These are phyloP conservation scores for Parapsyche elsis DNA, from an alignment of 1,140 invertebrate genomes.

Conservation along the genomic window DNA sequence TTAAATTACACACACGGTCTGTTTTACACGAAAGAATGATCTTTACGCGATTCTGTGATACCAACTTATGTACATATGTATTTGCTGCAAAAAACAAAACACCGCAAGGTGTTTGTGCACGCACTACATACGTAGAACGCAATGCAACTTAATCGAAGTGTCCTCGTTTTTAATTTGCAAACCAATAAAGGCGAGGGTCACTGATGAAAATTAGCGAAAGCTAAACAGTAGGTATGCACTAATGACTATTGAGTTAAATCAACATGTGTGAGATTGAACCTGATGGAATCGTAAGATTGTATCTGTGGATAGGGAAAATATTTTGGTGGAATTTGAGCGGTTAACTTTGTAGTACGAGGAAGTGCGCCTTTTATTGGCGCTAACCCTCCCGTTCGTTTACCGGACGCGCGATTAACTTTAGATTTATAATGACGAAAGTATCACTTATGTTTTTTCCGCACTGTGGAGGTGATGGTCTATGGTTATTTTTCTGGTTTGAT, in stretches of 20 bases:
- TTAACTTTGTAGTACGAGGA: too few species aligned
- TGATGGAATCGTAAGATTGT: too few species aligned
- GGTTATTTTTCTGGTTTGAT: constrained; percentile 27
- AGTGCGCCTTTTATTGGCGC: neutral
- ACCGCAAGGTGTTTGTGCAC: neutral
- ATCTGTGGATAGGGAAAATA: too few species aligned
- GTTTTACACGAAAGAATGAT: neutral
- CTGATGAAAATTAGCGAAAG: too few species aligned
- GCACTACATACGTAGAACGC: neutral
- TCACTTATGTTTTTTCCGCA: constrained; percentile 34
- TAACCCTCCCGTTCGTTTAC: neutral
- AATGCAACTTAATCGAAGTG: constrained; percentile 35
- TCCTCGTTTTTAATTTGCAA: constrained; percentile 33
- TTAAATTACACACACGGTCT: constrained; percentile 29
- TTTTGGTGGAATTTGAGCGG: too few species aligned
- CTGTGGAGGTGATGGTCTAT: constrained; percentile 2
- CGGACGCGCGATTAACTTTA: constrained; percentile 31
- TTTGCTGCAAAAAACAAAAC: neutral
- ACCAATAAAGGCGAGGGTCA: too few species aligned
- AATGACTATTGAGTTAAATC: too few species aligned
- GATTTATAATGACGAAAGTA: constrained; percentile 39
- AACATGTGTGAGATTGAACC: too few species aligned
- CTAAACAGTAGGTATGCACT: too few species aligned
- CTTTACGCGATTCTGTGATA: constrained; percentile 11
- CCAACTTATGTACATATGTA: neutral